Percentiles rank a stretch among this genome's conserved stretches.
phyloP scores from a whole-genome alignment of 1,140 invertebrate genomes.

The Euschistus heros region DNA sequence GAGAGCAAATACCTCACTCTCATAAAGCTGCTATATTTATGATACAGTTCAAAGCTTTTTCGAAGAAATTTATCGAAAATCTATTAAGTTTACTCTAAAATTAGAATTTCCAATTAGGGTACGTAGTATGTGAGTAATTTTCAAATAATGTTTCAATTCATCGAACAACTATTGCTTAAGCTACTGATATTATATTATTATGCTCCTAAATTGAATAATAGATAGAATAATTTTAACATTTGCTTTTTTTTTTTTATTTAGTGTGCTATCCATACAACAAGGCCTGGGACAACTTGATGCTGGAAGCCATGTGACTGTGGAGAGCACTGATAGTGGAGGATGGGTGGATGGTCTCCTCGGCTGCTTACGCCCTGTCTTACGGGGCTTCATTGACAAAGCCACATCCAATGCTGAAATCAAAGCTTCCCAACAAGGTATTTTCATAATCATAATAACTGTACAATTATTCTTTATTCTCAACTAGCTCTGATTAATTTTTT shows the following conservation, averaged over 20 bases:
- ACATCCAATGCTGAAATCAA: constrained; percentile 52
- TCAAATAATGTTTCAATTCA: too few relatives aligned
- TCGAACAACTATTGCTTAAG: too few relatives aligned
- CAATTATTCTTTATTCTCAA: too few relatives aligned
- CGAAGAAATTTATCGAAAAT: too few relatives aligned
- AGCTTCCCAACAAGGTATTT: constrained; percentile 40
- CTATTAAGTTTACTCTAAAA: too few relatives aligned
- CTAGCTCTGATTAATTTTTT: too few relatives aligned
- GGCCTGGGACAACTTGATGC: background rate
- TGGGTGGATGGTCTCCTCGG: constrained; percentile 76
- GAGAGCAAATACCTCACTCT: too few relatives aligned
- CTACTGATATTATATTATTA: background rate
- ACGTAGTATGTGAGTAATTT: too few relatives aligned
- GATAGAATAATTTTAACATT: background rate
- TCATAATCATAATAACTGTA: too few relatives aligned
- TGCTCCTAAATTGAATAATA: background rate
- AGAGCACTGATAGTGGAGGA: constrained; percentile 37
- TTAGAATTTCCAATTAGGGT: too few relatives aligned
- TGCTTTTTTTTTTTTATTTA: background rate
- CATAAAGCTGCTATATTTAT: too few relatives aligned
- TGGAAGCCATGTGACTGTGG: constrained; percentile 30
- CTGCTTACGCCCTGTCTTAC: constrained; percentile 66
- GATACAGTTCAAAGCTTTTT: too few relatives aligned
- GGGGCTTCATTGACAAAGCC: constrained; percentile 73
- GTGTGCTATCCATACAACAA: background rate